Percentiles rank a stretch among this genome's conserved stretches.
Conservation (phyloP, 2,888 invertebrate species). For the Drosophila mulleri region DNA sequence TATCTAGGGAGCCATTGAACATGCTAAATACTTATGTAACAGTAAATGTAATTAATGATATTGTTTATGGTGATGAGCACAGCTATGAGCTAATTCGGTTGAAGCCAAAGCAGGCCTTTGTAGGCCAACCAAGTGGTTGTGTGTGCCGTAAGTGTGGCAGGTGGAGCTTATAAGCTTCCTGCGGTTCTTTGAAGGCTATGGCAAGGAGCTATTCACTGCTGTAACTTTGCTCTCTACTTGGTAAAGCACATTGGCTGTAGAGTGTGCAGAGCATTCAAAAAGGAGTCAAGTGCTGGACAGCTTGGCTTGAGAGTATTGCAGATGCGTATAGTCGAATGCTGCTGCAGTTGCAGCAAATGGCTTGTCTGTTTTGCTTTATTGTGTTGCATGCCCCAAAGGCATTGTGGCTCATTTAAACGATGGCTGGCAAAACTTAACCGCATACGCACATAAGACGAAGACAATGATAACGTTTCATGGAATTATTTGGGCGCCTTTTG, state of each 20-base stretch:
- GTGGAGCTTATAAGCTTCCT: background rate
- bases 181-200: background rate
- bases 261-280: too few relatives aligned
- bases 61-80: conserved; percentile 5
- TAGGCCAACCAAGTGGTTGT: background rate
- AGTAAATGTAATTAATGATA: conserved; percentile 49
- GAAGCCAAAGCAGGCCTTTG: conserved; percentile 3
- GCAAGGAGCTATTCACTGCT: background rate
- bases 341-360: background rate
- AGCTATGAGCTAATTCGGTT: conserved; percentile 17
- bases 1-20: conserved; percentile 25
- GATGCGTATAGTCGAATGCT: background rate
- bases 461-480: conserved; percentile 70
- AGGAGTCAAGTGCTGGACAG: too few relatives aligned
- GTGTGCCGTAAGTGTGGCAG: background rate
- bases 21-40: conserved; percentile 22
- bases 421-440: conserved; percentile 57
- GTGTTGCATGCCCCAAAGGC: conserved; percentile 56
- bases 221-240: background rate
- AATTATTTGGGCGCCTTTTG: conserved; percentile 59
- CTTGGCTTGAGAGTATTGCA: conserved; percentile 14
- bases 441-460: conserved; percentile 52
- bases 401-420: conserved; percentile 68
- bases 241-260: background rate
- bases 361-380: conserved; percentile 31